Percentiles rank a stretch among this genome's conserved stretches.
Conservation (phyloP, 2,888 invertebrate species). For the Eupelmus urozonus region DNA sequence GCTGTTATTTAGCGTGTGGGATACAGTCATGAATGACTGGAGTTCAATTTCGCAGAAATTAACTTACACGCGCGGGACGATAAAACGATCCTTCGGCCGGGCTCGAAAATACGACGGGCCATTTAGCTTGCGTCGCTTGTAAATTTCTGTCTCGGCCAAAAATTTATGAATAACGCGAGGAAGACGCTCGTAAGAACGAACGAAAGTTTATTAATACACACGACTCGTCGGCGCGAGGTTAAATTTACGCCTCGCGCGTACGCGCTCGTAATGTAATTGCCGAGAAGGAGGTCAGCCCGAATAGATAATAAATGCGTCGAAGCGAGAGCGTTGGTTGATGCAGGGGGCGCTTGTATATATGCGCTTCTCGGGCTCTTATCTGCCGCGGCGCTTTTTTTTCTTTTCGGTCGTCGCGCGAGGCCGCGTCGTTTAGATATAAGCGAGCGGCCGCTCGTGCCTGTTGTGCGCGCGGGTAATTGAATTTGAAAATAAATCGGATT, state of each 20-base stretch:
- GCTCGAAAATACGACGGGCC: no score
- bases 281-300: constrained; percentile 53
- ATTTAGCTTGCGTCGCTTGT: background rate
- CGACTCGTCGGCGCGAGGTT: constrained; percentile 30
- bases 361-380: constrained; percentile 14
- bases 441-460: background rate
- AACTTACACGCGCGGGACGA: no score
- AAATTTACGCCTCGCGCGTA: constrained; percentile 30
- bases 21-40: no score
- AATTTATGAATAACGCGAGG: background rate
- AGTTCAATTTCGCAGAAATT: no score
- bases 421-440: constrained; percentile 39
- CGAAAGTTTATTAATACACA: constrained; percentile 52
- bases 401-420: constrained; percentile 15
- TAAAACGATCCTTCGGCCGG: no score
- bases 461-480: background rate
- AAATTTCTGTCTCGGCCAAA: background rate
- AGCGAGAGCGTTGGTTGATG: constrained; percentile 25
- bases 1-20: no score
- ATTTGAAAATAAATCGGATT: constrained; percentile 33
- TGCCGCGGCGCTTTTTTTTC: background rate
- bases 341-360: no score
- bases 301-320: constrained; percentile 49
- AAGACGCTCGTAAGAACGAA: background rate
- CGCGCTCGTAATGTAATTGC: constrained; percentile 26